Base-by-base conservation (phyloP, 2,888 invertebrate genomes). In the Hypomecis atomaria region DNA sequence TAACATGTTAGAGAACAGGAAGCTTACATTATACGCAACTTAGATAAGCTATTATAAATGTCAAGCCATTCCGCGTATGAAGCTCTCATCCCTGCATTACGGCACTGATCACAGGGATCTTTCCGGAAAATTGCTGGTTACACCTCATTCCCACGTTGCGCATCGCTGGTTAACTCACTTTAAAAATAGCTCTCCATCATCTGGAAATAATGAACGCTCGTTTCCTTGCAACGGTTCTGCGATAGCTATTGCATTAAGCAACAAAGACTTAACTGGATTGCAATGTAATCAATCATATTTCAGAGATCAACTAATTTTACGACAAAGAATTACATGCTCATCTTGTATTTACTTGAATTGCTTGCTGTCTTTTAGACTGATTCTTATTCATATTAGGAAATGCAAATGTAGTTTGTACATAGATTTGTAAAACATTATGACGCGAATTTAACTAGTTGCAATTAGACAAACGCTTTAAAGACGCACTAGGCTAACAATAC, bases 181-280 rank as follows among this genome's bases (percentile, higher is more conserved):
- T 66, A 75, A 67, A 80, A 76, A 75, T 77, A 71, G 68, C 60
- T 63, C 63, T 68, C 67, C 72, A 72, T 72, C 75, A 72, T 61
- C 42, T 52, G 56, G 72, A 70, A 71, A 72, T 73, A 75, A 78
- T 75, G 73, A 61, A 73, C 75, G 74, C 71, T 73, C 71, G 73
- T 75, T 74, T 71, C 70, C 64, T 67, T 69, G 66, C 70, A 76
- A 72, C 71, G 74, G 77, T 78, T 48, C 71, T 54, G 67, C 63
- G 64, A 71, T 66, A 67, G 63, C 74, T 80, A 78, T 84, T 83
- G 81, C 84, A 90, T 86, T 85, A 8, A 9, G 23, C 23, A 23
- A 23, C 23, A 23, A 23, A 23, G 3, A 23, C 23, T 23, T 23
- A 23, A 23, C 23, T 23, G 23, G 23, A 23, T 3, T 23, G 23